A percentile compares a stretch with the other conserved stretches of the same genome.
Conservation (phyloP, 2,888 invertebrate species). For the Bugulina stolonifera region DNA sequence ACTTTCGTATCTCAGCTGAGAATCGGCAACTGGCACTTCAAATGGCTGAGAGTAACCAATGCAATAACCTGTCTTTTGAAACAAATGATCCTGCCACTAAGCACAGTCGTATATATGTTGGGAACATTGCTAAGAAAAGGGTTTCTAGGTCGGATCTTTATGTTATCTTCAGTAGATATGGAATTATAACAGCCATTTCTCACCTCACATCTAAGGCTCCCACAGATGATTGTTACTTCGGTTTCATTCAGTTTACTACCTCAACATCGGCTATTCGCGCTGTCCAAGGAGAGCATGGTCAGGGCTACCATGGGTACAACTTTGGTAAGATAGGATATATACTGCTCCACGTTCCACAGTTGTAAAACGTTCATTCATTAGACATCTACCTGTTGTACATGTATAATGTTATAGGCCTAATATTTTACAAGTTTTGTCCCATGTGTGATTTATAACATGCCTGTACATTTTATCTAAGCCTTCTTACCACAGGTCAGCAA, state of each 20-base stretch:
- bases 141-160: neutral
- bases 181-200: slow-evolving; percentile 15
- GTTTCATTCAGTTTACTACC: neutral
- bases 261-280: neutral
- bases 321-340: slow-evolving; percentile 19
- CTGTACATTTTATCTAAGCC: too few relatives aligned
- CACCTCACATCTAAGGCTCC: neutral
- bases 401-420: too few relatives aligned
- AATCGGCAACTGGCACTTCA: neutral
- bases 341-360: too few relatives aligned
- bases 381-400: too few relatives aligned
- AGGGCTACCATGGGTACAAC: neutral
- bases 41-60: neutral
- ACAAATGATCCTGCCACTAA: slow-evolving; percentile 21
- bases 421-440: too few relatives aligned
- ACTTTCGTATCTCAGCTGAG: too few relatives aligned
- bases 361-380: too few relatives aligned
- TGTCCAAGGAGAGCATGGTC: neutral
- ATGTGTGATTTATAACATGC: too few relatives aligned
- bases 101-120: slow-evolving; percentile 15
- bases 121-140: neutral
- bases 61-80: slow-evolving; percentile 3
- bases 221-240: neutral
- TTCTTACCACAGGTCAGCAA: too few relatives aligned
- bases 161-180: neutral